Evolutionary conservation across 1,140 invertebrate genomes (phyloP).

Genomic region (Drosophila triauraria): DNA sequence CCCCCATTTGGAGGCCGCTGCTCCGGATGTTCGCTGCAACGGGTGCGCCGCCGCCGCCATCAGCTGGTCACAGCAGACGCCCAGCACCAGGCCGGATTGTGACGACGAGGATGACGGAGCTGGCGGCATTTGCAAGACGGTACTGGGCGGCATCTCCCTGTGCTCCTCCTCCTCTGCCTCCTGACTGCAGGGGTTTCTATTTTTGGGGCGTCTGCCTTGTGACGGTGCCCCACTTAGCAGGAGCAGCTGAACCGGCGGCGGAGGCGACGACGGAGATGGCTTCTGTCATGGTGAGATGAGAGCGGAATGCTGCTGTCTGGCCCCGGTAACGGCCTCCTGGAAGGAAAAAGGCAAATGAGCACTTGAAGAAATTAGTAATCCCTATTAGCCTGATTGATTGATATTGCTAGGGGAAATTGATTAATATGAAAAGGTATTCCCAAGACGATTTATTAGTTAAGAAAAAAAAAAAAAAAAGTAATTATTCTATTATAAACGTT

Average conservation of each 20-base stretch:
- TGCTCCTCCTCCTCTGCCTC: conserved; percentile 14
- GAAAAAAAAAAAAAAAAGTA: too few species aligned
- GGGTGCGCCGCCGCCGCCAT: conserved; percentile 60
- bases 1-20: conserved; percentile 24
- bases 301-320: conserved; percentile 76
- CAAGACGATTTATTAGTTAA: too few species aligned
- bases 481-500: too few species aligned
- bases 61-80: conserved; percentile 77
- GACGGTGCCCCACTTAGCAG: conserved; percentile 79
- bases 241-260: conserved; percentile 37
- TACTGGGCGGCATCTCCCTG: conserved; percentile 63
- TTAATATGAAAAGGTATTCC: background rate
- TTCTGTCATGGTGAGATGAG: conserved; percentile 75
- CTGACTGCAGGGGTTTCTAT: conserved; percentile 45
- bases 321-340: conserved; percentile 67
- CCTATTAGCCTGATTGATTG: background rate
- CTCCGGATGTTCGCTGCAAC: conserved; percentile 23
- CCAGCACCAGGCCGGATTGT: conserved; percentile 67
- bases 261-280: conserved; percentile 38
- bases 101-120: conserved; percentile 46
- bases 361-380: conserved; percentile 12
- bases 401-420: background rate
- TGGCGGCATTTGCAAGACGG: conserved; percentile 66
- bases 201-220: conserved; percentile 79
- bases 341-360: conserved; percentile 34